A percentile compares a stretch with the other conserved stretches of the same genome.
Evolutionary conservation across 2,797 vertebrate genomes (phyloP).

Genomic region (Sebastes itinus): DNA sequence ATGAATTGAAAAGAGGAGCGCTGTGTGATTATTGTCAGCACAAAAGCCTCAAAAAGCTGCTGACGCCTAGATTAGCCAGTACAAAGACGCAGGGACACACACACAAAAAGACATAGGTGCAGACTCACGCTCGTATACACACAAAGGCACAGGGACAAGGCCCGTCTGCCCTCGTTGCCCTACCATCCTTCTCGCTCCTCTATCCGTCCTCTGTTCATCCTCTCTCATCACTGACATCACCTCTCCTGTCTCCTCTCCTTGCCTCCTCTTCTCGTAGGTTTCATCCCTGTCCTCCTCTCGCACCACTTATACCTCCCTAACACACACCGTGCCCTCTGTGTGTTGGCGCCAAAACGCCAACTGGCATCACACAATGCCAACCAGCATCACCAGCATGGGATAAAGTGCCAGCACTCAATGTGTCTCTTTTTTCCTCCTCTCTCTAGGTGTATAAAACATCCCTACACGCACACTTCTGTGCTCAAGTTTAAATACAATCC

Average conservation of each 20-base stretch:
- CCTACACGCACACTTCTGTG: background rate
- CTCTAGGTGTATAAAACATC: background rate
- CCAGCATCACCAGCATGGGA: conserved; percentile 54
- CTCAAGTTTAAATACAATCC: background rate
- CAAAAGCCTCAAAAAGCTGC: conserved; percentile 94
- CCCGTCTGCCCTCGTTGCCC: conserved; percentile 64
- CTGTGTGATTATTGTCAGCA: conserved; percentile 90
- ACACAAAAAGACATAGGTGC: conserved; percentile 60
- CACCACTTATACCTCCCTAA: conserved; percentile 38
- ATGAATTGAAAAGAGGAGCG: conserved; percentile 89
- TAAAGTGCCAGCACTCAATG: conserved; percentile 52
- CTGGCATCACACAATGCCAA: conserved; percentile 54
- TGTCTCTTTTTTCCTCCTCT: conserved; percentile 2
- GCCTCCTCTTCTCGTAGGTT: conserved; percentile 2
- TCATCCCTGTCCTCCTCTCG: conserved; percentile 34
- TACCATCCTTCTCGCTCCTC: conserved; percentile 39
- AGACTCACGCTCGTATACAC: conserved; percentile 33
- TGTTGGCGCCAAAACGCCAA: conserved; percentile 49
- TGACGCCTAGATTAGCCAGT: conserved; percentile 88
- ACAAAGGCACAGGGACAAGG: conserved; percentile 37
- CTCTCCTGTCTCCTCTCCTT: conserved; percentile 1
- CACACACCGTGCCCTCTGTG: conserved; percentile 48
- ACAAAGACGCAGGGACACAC: conserved; percentile 69
- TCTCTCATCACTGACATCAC: background rate
- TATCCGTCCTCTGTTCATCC: conserved; percentile 5